Conservation (phyloP, 2,888 invertebrate species). For the Agelastica alni region DNA sequence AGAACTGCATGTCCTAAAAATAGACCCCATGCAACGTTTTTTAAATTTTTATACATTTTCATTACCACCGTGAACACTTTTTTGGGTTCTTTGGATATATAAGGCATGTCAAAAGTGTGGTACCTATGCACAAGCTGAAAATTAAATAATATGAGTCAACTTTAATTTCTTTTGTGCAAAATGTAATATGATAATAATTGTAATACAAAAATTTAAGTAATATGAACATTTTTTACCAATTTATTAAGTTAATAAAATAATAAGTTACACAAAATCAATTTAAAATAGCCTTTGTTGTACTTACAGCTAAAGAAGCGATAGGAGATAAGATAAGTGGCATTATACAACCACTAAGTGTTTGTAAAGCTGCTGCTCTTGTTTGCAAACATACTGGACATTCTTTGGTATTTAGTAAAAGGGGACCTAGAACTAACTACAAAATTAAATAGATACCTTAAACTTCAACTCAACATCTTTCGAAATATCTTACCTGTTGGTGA, state of each 20-base stretch:
- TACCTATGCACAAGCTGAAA: constrained; percentile 67
- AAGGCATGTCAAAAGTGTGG: constrained; percentile 67
- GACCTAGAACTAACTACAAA: constrained; percentile 62
- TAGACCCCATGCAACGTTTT: constrained; percentile 58
- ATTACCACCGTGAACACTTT: constrained; percentile 61
- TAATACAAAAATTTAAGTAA: background rate
- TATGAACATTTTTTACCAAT: too few species aligned
- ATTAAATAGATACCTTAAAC: too few species aligned
- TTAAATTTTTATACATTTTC: constrained; percentile 62
- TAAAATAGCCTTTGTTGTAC: too few species aligned
- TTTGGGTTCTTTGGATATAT: constrained; percentile 62
- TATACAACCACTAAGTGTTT: constrained; percentile 59
- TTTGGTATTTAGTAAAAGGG: constrained; percentile 61
- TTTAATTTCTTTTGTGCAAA: too few species aligned
- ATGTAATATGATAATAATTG: constrained; percentile 34
- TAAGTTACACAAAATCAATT: too few species aligned
- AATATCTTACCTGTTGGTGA: constrained; percentile 39
- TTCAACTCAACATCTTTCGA: too few species aligned
- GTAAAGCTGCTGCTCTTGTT: constrained; percentile 62
- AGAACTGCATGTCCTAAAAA: constrained; percentile 60
- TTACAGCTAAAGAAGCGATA: constrained; percentile 64
- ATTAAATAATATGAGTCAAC: too few species aligned
- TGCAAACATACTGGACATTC: constrained; percentile 70
- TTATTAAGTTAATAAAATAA: too few species aligned
- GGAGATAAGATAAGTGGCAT: constrained; percentile 69